Evolutionary conservation across 2,113 vertebrate species (phyloP), one percentile per base, ranked within the genome.

Genomic region (Polypterus senegalus): DNA sequence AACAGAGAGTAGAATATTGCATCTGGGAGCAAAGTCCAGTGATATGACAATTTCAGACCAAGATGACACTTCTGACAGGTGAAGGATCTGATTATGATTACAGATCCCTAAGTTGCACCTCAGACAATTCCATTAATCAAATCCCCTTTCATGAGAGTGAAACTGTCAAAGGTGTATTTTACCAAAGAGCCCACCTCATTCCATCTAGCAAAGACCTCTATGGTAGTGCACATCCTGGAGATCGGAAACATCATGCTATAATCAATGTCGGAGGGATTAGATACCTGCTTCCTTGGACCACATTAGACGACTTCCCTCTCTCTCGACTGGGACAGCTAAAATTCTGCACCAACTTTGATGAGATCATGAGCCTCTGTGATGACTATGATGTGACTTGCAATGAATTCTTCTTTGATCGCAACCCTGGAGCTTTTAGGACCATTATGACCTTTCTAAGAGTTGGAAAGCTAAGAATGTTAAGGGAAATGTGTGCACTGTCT

Each of bases 341-440:
- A 60, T 87, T 91, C 70, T 98, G 95, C 72, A 92, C 83, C 66
- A 98, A 88, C 75, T 97, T 97, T 7, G 95, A 98, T 0, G 94
- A 99, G 79, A 97, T 99, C 79, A 91, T 99, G 75, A 78, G 83
- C 6, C 79, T 99, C 70, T 99, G 96, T 3, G 96, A 99, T 0
- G 96, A 99, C 75, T 99, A 99, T 0, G 96, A 97, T 0, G 92
- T 97, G 47, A 78, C 89, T 0, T 91, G 83, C 75, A 96, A 98
- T 0, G 95, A 99, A 68, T 99, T 94, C 85, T 99, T 99, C 83
- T 99, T 99, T 1, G 96, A 99, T 80, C 93, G 96, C 65, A 92
- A 89, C 77, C 96, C 96, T 0, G 89, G 93, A 2, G 92, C 96
- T 7, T 99, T 99, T 74, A 82, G 92, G 58, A 93, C 87, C 71